Percentiles rank a stretch among this genome's conserved stretches.
phyloP scores from a whole-genome alignment of 2,888 invertebrate species.

The Pherbina coryleti region DNA sequence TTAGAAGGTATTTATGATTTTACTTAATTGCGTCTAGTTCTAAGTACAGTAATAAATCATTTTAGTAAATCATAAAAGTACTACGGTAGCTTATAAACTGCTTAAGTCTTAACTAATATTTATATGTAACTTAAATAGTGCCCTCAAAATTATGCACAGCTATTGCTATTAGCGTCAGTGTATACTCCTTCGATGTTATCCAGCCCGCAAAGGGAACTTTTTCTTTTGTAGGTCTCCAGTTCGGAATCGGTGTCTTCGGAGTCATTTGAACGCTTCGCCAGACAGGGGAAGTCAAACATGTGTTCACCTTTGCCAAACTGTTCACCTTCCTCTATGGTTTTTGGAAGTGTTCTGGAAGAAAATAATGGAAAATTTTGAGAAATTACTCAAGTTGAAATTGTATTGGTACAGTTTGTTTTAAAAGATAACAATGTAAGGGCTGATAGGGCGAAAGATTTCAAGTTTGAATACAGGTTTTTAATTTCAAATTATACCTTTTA shows the following conservation, averaged over 20 bases:
- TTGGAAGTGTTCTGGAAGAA: conserved; percentile 70
- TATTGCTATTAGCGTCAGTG: conserved; percentile 56
- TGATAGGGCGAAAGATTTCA: no score
- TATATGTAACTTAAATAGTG: no score
- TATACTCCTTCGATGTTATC: conserved; percentile 45
- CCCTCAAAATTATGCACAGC: conserved; percentile 44
- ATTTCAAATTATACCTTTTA: no score
- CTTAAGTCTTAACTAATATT: no score
- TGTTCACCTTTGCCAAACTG: conserved; percentile 73
- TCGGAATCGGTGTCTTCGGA: conserved; percentile 59
- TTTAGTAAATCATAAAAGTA: neutral
- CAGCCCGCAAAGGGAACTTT: conserved; percentile 58
- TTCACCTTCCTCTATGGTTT: conserved; percentile 75
- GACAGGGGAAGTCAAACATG: conserved; percentile 71
- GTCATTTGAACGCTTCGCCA: conserved; percentile 55
- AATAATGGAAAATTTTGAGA: neutral
- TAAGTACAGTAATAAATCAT: neutral
- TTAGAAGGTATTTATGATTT: conserved; percentile 1
- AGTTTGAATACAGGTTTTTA: no score
- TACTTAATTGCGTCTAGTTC: neutral
- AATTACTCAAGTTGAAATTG: no score
- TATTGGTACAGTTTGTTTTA: no score
- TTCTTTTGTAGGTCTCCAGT: conserved; percentile 61
- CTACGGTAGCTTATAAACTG: neutral
- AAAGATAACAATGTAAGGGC: no score